Base-by-base conservation (phyloP, 2,113 vertebrate species). In the Sitta europaea region DNA sequence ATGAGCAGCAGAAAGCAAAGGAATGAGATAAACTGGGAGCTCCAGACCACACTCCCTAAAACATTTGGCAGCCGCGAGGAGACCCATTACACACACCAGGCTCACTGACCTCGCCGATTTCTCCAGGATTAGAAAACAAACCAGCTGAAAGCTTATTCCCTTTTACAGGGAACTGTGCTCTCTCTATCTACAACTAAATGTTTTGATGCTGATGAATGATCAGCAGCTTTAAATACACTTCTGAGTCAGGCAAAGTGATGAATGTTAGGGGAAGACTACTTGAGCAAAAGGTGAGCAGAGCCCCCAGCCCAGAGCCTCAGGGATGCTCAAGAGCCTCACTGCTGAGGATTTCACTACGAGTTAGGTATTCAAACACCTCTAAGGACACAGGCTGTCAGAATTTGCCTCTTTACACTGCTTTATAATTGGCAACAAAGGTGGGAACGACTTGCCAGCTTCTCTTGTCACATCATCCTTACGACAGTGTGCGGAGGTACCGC, bases 1-100 rank as follows among this genome's bases (percentile, higher is more conserved):
- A 78, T 27, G 42, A 92, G 74, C 55, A 90, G 53, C 75, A 85
- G 66, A 92, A 90, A 86, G 86, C 33, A 50, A 88, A 88, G 79
- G 66, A 84, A 83, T 55, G 53, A 70, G 47, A 57, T 36, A 29
- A 85, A 75, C 20, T 43, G 40, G 21, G 42, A 70, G 54, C 68
- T 86, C 68, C 36, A 51, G 38, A 87, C 47, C 83, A 68, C n/a
- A 7, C 38, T 14, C 81, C 55, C 38, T 36, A 58, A n/a, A 1
- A 0, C 1, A 0, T 27, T 0, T 90, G 76, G 83, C 71, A 80
- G n/a, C 2, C 2, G 3, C 5, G 35, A 74, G 25, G 23, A 85
- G 78, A 70, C 9, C 76, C 54, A 47, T 31, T 27, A 18, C 7
- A 85, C 4, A 5, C 7, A 10, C n/a, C 27, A 16, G 28, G 21